phyloP scores from a whole-genome alignment of 2,113 vertebrate genomes.

The Chionomys nivalis region DNA sequence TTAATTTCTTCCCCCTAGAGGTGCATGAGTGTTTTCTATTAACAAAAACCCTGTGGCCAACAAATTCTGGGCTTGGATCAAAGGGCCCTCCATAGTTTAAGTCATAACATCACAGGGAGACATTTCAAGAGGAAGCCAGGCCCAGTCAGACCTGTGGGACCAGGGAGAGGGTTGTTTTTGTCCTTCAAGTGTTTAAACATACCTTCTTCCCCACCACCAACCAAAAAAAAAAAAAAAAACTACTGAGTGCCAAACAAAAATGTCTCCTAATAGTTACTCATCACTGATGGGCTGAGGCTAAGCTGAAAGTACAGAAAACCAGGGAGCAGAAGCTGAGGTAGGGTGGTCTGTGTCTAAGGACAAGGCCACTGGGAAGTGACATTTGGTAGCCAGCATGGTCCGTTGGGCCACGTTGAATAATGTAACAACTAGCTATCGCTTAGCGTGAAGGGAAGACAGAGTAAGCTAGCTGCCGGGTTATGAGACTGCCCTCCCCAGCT shows the following conservation, averaged over 20 bases:
- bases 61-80: constrained; percentile 78
- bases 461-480: not conserved
- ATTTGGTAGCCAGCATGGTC: not conserved
- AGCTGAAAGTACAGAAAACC: not conserved
- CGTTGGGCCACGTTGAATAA: not conserved
- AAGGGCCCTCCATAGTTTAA: constrained; percentile 71
- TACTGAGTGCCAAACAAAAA: constrained; percentile 52
- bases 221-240: not conserved
- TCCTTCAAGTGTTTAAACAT: constrained; percentile 61
- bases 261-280: constrained; percentile 30
- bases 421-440: not conserved
- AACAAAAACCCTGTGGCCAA: constrained; percentile 78
- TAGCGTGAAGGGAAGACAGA: not conserved
- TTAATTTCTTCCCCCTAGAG: constrained; percentile 75
- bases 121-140: constrained; percentile 68
- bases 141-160: constrained; percentile 56
- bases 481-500: not conserved
- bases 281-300: not conserved
- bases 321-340: not conserved
- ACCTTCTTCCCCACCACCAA: not conserved
- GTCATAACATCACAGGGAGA: constrained; percentile 73
- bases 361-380: not conserved
- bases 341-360: not conserved
- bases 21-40: constrained; percentile 77
- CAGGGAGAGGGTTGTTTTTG: constrained; percentile 28